These are phyloP conservation scores for Esox niger DNA, from an alignment of 2,113 vertebrate species.

Conservation along the genomic window DNA sequence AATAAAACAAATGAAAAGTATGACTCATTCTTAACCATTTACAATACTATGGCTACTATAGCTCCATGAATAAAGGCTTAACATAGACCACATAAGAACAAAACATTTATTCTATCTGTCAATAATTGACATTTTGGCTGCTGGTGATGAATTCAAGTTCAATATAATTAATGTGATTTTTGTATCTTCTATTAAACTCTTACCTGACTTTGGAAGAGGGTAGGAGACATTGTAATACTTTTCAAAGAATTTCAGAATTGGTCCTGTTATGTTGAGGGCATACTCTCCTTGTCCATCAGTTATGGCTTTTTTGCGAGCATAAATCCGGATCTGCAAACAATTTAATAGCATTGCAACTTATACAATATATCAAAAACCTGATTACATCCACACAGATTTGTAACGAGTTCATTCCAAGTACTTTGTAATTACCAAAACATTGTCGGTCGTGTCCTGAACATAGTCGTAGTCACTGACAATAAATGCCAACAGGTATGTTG, in stretches of 20 bases:
- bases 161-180: no score
- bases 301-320: conserved; percentile 81
- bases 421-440: conserved; percentile 70
- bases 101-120: background rate
- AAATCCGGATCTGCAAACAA: conserved; percentile 82
- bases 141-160: background rate
- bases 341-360: background rate
- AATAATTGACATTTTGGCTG: background rate
- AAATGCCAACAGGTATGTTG: conserved; percentile 85
- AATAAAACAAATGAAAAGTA: background rate
- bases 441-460: fast-evolving
- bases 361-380: background rate
- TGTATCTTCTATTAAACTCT: conserved; percentile 20
- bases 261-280: conserved; percentile 69
- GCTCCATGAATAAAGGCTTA: background rate
- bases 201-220: conserved; percentile 85
- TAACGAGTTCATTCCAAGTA: no score
- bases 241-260: conserved; percentile 80
- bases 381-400: no score
- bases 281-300: conserved; percentile 60
- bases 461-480: conserved; percentile 73
- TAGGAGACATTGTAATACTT: conserved; percentile 68
- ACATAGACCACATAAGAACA: background rate
- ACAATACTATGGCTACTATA: background rate
- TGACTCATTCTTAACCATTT: background rate